Evolutionary conservation across 2,888 invertebrate species (phyloP), one percentile per base, ranked within the genome.

Genomic region (Aspidiotus destructor): DNA sequence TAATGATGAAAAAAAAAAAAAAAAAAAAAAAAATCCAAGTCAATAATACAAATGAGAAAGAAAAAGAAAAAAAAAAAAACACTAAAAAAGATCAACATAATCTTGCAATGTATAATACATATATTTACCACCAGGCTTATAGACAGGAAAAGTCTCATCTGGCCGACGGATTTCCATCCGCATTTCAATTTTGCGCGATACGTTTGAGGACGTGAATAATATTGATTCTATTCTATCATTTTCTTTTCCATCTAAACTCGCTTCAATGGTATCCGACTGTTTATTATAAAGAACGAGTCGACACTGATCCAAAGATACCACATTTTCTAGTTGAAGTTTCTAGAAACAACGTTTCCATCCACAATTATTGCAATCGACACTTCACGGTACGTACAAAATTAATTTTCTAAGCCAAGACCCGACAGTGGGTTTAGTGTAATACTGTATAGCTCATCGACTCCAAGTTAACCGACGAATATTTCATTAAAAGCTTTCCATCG

Each of bases 261-360:
- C 81, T 71, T 86, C 83, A 41, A 89, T 83, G 10, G 83, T 80
- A 71, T 86, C 86, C 70, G 80, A 80, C 60, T 78, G 77, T 68
- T 82, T 81, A 74, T 88, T 84, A 74, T 86, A 90, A 68, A 81
- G 82, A 17, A 89, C 88, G 41, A 91, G 78, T 7, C 89, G 83
- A 74, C 86, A 87, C 71, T 85, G 83, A 63, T 84, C 82, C n/a
- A 84, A 73, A 5, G 84, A 81, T 1, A 85, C 83, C 70, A 82
- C 75, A 28, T 78, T 78, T 41, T 84, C 82, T 52, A 87, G 78
- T 71, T 81, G 80, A 67, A 86, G 80, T 73, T 81, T 79, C 80
- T 81, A 73, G 5, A 71, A 72, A 28, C 28, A 28, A 28, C 2
- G 28, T 28, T 28, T 5, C 1, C 28, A 28, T 28, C 28, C 28